A percentile compares a stretch with the other conserved stretches of the same genome.
Evolutionary conservation across 2,113 vertebrate genomes (phyloP).

Genomic region (Opisthocomus hoazin): DNA sequence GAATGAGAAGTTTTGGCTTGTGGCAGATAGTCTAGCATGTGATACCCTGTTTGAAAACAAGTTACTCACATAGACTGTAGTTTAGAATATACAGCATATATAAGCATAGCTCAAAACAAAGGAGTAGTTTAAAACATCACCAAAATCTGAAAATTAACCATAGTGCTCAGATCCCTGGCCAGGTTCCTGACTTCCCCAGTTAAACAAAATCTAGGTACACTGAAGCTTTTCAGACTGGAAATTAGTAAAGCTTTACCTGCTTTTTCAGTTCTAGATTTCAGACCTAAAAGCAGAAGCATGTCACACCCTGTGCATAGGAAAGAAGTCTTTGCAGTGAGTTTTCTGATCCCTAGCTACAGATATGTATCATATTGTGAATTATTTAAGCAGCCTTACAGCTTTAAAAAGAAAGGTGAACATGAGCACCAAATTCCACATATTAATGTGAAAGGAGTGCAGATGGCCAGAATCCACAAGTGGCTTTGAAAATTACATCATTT

Average conservation of each 20-base stretch:
- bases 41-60: neutral
- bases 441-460: neutral
- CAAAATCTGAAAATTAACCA: neutral
- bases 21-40: neutral
- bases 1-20: neutral
- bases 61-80: accelerated
- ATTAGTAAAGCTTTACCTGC: neutral
- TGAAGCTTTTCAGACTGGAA: neutral
- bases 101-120: neutral
- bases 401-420: neutral
- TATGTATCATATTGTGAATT: neutral
- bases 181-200: neutral
- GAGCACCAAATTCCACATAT: neutral
- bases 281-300: neutral
- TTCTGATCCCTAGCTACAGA: neutral
- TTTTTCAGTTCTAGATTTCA: neutral
- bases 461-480: neutral
- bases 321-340: neutral
- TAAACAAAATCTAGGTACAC: neutral
- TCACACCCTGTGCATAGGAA: neutral
- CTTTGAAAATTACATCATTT: neutral
- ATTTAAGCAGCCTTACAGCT: neutral
- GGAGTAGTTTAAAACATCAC: neutral
- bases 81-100: neutral
- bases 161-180: neutral